These are phyloP conservation scores for Cerastoderma edule DNA, from an alignment of 2,888 invertebrate species.

Conservation along the genomic window DNA sequence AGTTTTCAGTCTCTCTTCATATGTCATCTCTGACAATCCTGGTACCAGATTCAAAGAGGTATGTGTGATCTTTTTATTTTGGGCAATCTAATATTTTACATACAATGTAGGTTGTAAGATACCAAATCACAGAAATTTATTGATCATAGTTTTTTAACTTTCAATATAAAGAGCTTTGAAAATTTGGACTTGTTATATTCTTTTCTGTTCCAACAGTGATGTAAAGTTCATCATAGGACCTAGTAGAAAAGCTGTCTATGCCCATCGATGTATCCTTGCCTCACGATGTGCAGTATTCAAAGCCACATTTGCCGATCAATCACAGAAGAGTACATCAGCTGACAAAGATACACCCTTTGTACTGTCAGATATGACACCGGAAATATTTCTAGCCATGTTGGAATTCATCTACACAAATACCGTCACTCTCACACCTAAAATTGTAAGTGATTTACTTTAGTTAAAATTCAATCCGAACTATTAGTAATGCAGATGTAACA, in stretches of 20 bases:
- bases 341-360: constrained; percentile 81
- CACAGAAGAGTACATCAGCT: constrained; percentile 62
- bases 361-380: constrained; percentile 79
- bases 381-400: constrained; percentile 79
- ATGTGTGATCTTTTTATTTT: no score
- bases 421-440: constrained; percentile 79
- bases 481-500: no score
- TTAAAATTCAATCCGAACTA: background rate
- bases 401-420: constrained; percentile 82
- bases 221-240: constrained; percentile 81
- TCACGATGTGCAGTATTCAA: constrained; percentile 81
- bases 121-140: no score
- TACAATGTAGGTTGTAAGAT: no score
- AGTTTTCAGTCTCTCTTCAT: no score
- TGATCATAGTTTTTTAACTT: no score
- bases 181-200: no score
- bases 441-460: constrained; percentile 66
- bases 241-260: constrained; percentile 77
- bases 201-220: no score
- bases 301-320: constrained; percentile 81
- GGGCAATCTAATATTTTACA: no score
- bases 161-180: no score
- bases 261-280: constrained; percentile 79
- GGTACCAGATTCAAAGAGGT: no score
- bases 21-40: no score